Conservation (phyloP, 53 echinoderm and acorn worm genomes). For the Arbacia lixula region DNA sequence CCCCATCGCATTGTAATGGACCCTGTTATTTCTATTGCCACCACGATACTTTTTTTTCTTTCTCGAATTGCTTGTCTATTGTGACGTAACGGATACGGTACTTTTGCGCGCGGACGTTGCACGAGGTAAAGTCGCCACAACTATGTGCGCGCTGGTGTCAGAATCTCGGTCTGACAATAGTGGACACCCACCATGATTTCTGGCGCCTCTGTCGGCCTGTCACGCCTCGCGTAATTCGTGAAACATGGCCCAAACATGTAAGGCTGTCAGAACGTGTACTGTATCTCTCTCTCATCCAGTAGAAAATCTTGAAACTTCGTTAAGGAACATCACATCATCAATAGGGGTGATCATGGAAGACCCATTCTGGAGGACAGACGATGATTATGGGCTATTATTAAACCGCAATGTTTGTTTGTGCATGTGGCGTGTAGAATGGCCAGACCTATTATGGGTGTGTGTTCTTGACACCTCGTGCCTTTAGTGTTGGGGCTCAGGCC, state of each 20-base stretch:
- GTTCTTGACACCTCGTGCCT: not conserved
- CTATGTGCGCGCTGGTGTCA: too few species aligned
- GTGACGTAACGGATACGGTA: too few species aligned
- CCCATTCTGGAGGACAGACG: conserved; percentile 2
- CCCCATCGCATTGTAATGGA: too few species aligned
- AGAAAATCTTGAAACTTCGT: conserved; percentile 1
- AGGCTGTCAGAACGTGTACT: conserved; percentile 1
- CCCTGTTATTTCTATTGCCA: too few species aligned
- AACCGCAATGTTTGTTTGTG: not conserved
- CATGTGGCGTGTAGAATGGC: not conserved
- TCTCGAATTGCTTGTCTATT: too few species aligned
- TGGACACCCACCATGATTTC: conserved; percentile 9
- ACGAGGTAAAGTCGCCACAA: too few species aligned
- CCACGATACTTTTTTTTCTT: too few species aligned
- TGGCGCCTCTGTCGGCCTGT: too few species aligned
- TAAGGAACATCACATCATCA: conserved; percentile 17
- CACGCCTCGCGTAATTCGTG: too few species aligned
- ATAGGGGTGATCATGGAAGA: not conserved
- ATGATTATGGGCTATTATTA: not conserved
- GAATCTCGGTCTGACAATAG: not conserved
- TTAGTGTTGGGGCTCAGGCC: not conserved
- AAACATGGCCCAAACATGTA: too few species aligned
- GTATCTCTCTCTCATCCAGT: too few species aligned
- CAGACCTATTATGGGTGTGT: not conserved
- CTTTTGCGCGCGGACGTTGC: too few species aligned